Evolutionary conservation across 2,113 vertebrate genomes (phyloP).

Genomic region (Apaloderma vittatum): DNA sequence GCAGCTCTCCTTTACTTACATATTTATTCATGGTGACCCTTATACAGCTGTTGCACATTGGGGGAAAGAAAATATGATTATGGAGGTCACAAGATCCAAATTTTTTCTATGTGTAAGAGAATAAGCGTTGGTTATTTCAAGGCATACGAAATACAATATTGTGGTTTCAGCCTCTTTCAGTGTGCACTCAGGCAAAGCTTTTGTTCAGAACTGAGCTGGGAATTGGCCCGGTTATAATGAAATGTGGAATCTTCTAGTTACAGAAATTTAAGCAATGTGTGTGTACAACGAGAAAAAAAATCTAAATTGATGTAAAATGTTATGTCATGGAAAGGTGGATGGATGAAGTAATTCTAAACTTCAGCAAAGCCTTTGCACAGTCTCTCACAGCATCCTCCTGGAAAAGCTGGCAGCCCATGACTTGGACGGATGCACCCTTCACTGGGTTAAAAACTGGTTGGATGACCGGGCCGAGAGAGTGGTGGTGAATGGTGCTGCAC

Average conservation of each 20-base stretch:
- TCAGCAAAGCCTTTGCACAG: too few species aligned
- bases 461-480: too few species aligned
- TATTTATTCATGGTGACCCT: not conserved
- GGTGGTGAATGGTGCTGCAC: too few species aligned
- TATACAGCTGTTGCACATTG: not conserved
- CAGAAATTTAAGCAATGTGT: rapidly evolving
- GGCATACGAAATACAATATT: not conserved
- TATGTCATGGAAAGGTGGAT: not conserved
- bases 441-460: too few species aligned
- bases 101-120: not conserved
- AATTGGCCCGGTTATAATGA: not conserved
- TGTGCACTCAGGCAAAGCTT: not conserved
- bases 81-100: not conserved
- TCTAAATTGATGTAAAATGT: not conserved
- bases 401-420: too few species aligned
- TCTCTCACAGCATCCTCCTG: too few species aligned
- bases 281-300: not conserved
- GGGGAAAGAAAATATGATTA: not conserved
- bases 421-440: too few species aligned
- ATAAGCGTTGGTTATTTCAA: not conserved
- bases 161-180: not conserved
- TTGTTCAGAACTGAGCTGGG: not conserved
- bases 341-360: not conserved
- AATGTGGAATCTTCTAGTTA: not conserved
- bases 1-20: not conserved